Percentiles rank a stretch among this genome's conserved stretches.
phyloP scores from a whole-genome alignment of 2,888 invertebrate genomes.

The Machimus atricapillus region DNA sequence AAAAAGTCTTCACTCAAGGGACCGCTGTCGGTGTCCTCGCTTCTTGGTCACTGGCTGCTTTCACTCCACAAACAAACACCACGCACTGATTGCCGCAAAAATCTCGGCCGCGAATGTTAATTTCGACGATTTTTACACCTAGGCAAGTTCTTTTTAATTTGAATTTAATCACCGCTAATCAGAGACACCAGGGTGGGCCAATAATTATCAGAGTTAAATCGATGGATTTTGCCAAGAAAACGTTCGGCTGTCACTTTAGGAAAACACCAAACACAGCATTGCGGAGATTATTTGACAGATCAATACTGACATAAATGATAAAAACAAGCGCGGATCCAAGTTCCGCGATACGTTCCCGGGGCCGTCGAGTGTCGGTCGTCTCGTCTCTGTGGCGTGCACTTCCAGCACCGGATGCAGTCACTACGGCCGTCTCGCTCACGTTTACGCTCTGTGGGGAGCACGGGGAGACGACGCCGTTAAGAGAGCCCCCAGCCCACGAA shows the following conservation, averaged over 20 bases:
- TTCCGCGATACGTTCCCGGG: constrained; percentile 3
- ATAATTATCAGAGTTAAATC: neutral
- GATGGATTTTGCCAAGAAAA: neutral
- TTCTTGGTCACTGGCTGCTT: neutral
- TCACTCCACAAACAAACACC: neutral
- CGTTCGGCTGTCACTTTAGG: constrained; percentile 18
- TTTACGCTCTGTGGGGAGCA: neutral
- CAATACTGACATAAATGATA: constrained; percentile 48
- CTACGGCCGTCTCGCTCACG: neutral
- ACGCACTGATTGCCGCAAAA: constrained; percentile 2
- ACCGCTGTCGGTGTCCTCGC: neutral
- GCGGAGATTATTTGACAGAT: constrained; percentile 49
- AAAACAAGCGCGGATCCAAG: constrained; percentile 42
- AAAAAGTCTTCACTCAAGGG: neutral
- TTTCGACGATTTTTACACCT: neutral
- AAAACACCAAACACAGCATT: constrained; percentile 47
- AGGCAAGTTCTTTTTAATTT: neutral
- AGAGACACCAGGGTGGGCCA: neutral
- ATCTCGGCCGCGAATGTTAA: neutral
- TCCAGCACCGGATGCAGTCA: neutral
- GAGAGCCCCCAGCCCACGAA: neutral
- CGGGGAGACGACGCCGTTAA: no score
- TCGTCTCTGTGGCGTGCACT: neutral
- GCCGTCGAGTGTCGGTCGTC: neutral
- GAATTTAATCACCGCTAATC: neutral